A percentile compares a stretch with the other conserved stretches of the same genome.
These are phyloP conservation scores for Berghia stephanieae DNA, from an alignment of 1,140 invertebrate species.

Conservation along the genomic window DNA sequence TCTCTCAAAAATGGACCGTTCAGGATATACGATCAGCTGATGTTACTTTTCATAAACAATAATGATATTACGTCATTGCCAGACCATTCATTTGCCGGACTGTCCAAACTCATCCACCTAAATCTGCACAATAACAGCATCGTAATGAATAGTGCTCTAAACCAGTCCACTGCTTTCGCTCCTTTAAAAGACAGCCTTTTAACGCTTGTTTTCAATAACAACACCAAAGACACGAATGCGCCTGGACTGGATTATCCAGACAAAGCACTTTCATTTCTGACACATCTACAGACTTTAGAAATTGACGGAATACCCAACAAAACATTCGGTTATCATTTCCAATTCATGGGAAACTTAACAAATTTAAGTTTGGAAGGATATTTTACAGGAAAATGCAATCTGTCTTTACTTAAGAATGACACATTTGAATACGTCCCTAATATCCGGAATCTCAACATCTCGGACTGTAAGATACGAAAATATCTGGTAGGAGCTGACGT, in stretches of 20 bases:
- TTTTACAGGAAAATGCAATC: background rate
- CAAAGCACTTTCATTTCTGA: conserved; percentile 20
- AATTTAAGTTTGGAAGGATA: background rate
- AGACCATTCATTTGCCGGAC: conserved; percentile 1
- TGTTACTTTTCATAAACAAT: background rate
- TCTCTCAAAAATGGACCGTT: background rate
- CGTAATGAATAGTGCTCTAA: background rate
- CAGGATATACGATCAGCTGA: background rate
- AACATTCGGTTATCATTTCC: background rate
- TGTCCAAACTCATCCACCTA: background rate
- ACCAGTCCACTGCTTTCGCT: background rate
- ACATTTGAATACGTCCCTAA: background rate
- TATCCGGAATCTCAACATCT: background rate
- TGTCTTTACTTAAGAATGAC: background rate
- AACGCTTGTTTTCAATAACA: background rate
- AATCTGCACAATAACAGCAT: conserved; percentile 18
- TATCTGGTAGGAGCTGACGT: background rate
- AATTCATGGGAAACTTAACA: background rate
- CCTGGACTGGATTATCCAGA: background rate
- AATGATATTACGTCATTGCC: conserved; percentile 11
- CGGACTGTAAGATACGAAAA: background rate
- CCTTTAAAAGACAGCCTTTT: background rate
- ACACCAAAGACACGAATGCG: background rate
- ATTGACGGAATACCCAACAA: conserved; percentile 15
- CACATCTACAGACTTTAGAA: background rate